Evolutionary conservation across 2,797 vertebrate species (phyloP).

Genomic region (Gymnothorax reevesii): DNA sequence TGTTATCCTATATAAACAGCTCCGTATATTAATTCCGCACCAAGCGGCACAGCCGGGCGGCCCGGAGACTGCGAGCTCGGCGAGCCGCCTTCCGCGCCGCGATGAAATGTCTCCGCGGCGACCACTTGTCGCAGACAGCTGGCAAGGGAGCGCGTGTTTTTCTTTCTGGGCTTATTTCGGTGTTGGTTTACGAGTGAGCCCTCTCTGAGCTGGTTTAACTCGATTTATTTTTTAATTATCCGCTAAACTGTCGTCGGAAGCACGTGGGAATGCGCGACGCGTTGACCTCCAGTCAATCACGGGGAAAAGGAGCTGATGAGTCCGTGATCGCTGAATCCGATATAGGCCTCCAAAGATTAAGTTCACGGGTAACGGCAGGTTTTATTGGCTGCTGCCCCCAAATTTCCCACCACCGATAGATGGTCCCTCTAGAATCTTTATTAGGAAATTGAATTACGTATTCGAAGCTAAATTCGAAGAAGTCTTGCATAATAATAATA

Average conservation of each 20-base stretch:
- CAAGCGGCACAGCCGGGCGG: conserved; percentile 1
- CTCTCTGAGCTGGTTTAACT: conserved; percentile 71
- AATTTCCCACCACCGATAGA: neutral
- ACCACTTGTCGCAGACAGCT: conserved; percentile 64
- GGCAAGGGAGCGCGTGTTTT: conserved; percentile 58
- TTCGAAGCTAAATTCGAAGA: neutral
- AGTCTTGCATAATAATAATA: too few species aligned
- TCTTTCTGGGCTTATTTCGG: conserved; percentile 63
- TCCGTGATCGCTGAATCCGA: neutral
- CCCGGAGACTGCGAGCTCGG: conserved; percentile 9
- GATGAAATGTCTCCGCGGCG: conserved; percentile 27
- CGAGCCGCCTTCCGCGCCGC: neutral
- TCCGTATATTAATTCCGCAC: conserved; percentile 36
- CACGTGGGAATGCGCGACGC: conserved; percentile 64
- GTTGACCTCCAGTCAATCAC: conserved; percentile 67
- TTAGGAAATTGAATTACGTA: neutral
- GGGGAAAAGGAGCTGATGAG: conserved; percentile 45
- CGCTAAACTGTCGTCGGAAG: conserved; percentile 74
- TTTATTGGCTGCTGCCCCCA: neutral
- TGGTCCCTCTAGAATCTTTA: neutral
- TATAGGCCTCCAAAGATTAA: neutral
- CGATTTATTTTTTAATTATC: conserved; percentile 80
- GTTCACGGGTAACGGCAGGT: neutral
- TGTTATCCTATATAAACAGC: conserved; percentile 54
- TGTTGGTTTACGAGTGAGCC: conserved; percentile 69